Evolutionary conservation across 2,797 vertebrate genomes (phyloP).

Genomic region (Ataeniobius toweri): DNA sequence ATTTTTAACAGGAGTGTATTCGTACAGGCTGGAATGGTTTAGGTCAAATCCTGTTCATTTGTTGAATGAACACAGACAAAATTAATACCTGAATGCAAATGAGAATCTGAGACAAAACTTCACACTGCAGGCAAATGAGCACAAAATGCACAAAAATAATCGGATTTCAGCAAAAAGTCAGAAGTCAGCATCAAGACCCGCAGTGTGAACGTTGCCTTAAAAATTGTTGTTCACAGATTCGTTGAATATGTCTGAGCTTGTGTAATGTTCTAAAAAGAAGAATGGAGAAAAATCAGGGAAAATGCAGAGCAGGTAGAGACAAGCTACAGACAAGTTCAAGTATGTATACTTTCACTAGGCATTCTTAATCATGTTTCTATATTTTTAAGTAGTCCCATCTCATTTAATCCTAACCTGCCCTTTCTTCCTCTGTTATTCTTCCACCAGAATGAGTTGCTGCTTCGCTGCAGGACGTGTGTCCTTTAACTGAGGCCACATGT

Average conservation of each 20-base stretch:
- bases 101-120: no score
- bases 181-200: no score
- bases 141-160: no score
- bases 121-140: no score
- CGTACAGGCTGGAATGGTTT: no score
- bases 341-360: background rate
- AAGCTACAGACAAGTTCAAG: background rate
- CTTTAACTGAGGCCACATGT: slow-evolving; percentile 81
- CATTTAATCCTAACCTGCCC: background rate
- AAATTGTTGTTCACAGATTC: background rate
- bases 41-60: no score
- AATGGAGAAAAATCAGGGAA: background rate
- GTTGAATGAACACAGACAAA: no score
- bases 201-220: background rate
- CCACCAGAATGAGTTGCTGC: slow-evolving; percentile 72
- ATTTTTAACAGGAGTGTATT: no score
- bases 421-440: background rate
- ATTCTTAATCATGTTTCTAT: background rate
- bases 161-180: no score
- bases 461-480: slow-evolving; percentile 75
- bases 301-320: background rate
- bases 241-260: background rate
- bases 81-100: no score
- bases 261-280: background rate
- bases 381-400: background rate